Base-by-base conservation (phyloP, 2,797 vertebrate genomes). In the Melanotaenia maccullochi region DNA sequence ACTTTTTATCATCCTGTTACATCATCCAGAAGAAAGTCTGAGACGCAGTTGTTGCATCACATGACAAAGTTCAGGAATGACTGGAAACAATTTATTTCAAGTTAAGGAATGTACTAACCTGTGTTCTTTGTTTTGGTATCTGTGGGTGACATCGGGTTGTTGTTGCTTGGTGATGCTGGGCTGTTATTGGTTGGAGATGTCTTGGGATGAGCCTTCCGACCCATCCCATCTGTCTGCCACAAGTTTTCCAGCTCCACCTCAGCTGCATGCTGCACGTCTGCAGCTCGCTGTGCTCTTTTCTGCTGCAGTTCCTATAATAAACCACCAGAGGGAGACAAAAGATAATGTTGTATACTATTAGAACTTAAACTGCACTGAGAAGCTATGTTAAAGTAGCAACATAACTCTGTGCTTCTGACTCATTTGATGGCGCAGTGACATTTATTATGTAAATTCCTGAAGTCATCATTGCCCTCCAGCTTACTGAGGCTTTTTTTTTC, bases 261-360 rank as follows among this genome's bases (percentile, higher is more conserved):
- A 0, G 73, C 87, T 0, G 75, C 73, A 2, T 2, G 71, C 55
- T 94, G 93, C 0, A 60, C n/a, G 0, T 92, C 93, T 0, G 36
- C 65, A 1, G 85, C 88, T 24, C 91, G 95, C 79, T 94, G 94
- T 3, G 93, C 90, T 71, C 84, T 92, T 81, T 96, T 97, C 89
- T 96, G 95, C 69, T 97, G 96, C 85, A 99, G 93, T 68, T 99
- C 97, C 97, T 98, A 75, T 0, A 8, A 0, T 42, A 22, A 13
- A 6, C 61, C 72, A 76, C 49, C 73, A 89, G 83, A 9, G 78
- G 75, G 84, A 68, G 54, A 71, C 59, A 35, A 0, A 22, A 1
- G 0, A 42, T n/a, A 12, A 14, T 4, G 30, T 0, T 4, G 30
- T 0, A 25, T 52, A 22, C 47, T 9, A 22, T 49, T 5, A n/a